Percentiles rank a stretch among this genome's conserved stretches.
Evolutionary conservation across 2,113 vertebrate genomes (phyloP).

Genomic region (Rana temporaria): DNA sequence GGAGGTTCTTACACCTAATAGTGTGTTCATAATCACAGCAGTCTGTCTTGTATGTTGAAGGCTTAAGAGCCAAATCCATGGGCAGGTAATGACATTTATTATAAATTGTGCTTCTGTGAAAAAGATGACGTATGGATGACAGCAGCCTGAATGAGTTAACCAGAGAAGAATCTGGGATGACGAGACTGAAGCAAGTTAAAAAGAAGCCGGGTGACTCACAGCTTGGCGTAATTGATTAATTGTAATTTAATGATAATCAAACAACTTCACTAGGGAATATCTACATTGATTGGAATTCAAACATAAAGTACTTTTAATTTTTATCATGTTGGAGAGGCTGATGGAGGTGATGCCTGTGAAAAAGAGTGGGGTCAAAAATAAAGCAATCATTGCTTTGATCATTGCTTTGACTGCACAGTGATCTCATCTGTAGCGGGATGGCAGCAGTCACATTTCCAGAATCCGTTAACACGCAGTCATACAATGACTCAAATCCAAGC

Average conservation of each 20-base stretch:
- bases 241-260: conserved; percentile 44
- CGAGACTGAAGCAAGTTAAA: not conserved
- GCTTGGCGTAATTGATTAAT: conserved; percentile 22
- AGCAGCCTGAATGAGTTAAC: conserved; percentile 1
- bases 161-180: conserved; percentile 6
- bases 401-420: not conserved
- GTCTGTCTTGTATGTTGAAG: no score
- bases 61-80: no score
- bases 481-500: not conserved
- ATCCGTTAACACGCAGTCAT: not conserved
- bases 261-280: conserved; percentile 36
- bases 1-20: no score
- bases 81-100: no score
- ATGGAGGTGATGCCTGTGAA: conserved; percentile 19
- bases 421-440: conserved; percentile 9
- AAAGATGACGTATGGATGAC: not conserved
- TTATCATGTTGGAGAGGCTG: conserved; percentile 12
- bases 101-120: not conserved
- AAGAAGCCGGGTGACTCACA: conserved; percentile 8
- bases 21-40: no score
- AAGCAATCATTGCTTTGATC: conserved; percentile 8
- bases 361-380: not conserved
- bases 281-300: conserved; percentile 47
- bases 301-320: conserved; percentile 48
- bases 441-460: not conserved